Conservation (phyloP, 2,888 invertebrate species). For the Spisula solida region DNA sequence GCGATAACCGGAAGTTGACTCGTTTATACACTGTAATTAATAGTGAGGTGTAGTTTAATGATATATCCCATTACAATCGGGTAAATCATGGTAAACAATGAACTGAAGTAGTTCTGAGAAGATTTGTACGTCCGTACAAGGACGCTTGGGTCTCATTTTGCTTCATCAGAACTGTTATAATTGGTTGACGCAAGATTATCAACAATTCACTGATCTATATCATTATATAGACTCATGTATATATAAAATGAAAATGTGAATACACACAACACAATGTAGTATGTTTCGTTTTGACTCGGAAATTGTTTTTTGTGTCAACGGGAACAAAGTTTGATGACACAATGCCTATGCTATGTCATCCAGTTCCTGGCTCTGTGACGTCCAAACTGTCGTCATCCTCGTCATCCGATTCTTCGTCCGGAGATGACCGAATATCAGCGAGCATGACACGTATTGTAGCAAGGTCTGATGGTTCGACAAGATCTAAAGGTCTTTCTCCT, state of each 20-base stretch:
- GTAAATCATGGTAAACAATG: no score
- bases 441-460: slow-evolving; percentile 84
- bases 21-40: no score
- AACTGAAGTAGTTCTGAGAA: no score
- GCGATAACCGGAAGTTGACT: no score
- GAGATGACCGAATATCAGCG: background rate
- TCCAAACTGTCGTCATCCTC: slow-evolving; percentile 52
- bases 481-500: slow-evolving; percentile 86
- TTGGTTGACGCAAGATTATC: no score
- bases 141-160: no score
- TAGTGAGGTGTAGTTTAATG: no score
- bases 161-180: no score
- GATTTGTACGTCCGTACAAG: no score
- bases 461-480: slow-evolving; percentile 85
- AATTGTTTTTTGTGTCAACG: background rate
- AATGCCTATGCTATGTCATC: slow-evolving; percentile 18
- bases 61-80: no score
- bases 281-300: background rate
- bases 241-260: background rate
- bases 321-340: background rate
- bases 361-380: slow-evolving; percentile 4
- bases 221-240: background rate
- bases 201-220: no score
- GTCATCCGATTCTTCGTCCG: slow-evolving; percentile 46
- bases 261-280: background rate